A percentile compares a stretch with the other conserved stretches of the same genome.
Conservation (phyloP, 2,888 invertebrate genomes). For the Onthophagus sagittarius region DNA sequence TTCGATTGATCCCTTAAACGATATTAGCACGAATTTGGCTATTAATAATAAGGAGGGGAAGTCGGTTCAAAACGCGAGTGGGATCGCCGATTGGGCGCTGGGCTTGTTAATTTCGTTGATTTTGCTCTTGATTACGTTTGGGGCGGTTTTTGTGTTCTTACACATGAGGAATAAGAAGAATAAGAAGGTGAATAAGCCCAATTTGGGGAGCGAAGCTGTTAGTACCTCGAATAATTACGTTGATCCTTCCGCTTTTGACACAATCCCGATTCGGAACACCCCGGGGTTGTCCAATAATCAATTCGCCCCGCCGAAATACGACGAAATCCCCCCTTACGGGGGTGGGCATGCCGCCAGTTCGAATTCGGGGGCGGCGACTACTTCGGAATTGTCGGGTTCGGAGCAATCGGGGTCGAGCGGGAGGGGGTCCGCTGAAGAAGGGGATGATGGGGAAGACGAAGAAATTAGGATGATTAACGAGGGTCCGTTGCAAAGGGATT, state of each 20-base stretch:
- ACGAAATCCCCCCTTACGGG: constrained; percentile 84
- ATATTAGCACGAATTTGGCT: constrained; percentile 61
- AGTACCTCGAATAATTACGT: constrained; percentile 80
- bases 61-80: constrained; percentile 61
- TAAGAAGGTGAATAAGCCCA: constrained; percentile 75
- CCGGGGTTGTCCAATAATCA: constrained; percentile 55
- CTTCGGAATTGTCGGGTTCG: constrained; percentile 88
- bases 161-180: constrained; percentile 80
- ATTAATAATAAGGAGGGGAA: constrained; percentile 38
- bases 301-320: constrained; percentile 87
- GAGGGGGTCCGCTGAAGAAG: constrained; percentile 92
- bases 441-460: constrained; percentile 89
- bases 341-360: constrained; percentile 69
- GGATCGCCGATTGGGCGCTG: constrained; percentile 82
- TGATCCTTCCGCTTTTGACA: constrained; percentile 85
- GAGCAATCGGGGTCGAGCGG: constrained; percentile 96
- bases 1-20: constrained; percentile 65
- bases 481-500: constrained; percentile 74
- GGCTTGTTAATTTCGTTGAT: constrained; percentile 81
- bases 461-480: constrained; percentile 98
- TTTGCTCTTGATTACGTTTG: constrained; percentile 76
- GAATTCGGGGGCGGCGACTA: constrained; percentile 75
- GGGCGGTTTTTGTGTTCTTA: constrained; percentile 79
- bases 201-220: constrained; percentile 65
- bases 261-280: constrained; percentile 76